A percentile compares a stretch with the other conserved stretches of the same genome.
phyloP scores from a whole-genome alignment of 1,140 invertebrate species.

The Rhagoletis pomonella region DNA sequence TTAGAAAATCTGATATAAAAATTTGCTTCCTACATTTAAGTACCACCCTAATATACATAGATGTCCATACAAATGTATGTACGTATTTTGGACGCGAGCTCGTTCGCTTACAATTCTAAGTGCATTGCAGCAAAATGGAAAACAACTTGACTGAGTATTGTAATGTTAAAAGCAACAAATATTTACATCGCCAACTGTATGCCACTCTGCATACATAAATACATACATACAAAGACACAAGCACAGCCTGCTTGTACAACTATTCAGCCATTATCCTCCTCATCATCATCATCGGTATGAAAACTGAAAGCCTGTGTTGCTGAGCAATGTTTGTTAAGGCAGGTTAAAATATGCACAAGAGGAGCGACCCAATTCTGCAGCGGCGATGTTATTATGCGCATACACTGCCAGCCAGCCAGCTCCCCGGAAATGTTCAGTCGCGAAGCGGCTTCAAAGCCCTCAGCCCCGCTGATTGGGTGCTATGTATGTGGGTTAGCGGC shows the following conservation, averaged over 20 bases:
- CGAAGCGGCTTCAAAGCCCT: background rate
- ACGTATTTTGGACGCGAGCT: background rate
- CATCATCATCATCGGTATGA: constrained; percentile 13
- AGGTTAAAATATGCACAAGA: constrained; percentile 53
- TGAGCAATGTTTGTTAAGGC: constrained; percentile 17
- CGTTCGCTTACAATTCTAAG: background rate
- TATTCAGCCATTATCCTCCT: background rate
- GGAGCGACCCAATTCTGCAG: constrained; percentile 56
- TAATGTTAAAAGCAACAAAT: constrained; percentile 58
- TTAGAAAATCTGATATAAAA: too few species aligned
- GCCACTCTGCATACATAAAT: background rate
- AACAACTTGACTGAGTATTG: constrained; percentile 50
- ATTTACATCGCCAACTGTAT: constrained; percentile 43
- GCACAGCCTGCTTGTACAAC: background rate
- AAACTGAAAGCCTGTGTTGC: constrained; percentile 38
- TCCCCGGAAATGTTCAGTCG: background rate
- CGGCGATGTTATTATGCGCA: constrained; percentile 39
- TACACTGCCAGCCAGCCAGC: background rate
- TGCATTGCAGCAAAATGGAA: constrained; percentile 39
- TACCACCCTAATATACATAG: too few species aligned
- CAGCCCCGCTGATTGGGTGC: background rate
- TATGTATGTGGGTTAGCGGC: background rate
- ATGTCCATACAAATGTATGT: background rate
- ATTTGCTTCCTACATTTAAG: too few species aligned
- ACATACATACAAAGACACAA: background rate